Percentiles rank a stretch among this genome's conserved stretches.
Evolutionary conservation across 1,140 invertebrate species (phyloP).

Genomic region (Pristionchus pacificus): DNA sequence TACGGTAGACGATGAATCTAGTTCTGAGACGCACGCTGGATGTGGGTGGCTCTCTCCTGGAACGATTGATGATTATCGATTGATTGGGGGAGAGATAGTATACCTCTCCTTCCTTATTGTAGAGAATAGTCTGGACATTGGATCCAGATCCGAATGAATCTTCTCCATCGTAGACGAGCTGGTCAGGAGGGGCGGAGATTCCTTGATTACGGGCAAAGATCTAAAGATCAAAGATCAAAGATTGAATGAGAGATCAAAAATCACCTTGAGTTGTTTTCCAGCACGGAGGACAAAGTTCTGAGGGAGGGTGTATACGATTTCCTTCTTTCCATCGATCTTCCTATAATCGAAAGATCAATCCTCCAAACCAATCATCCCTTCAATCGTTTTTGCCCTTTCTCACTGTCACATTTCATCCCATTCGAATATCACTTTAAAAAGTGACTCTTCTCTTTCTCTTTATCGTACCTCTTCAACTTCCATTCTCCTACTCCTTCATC

Average conservation of each 20-base stretch:
- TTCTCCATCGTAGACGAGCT: constrained; percentile 55
- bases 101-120: constrained; percentile 55
- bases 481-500: constrained; percentile 55
- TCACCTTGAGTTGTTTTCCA: constrained; percentile 50
- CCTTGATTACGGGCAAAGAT: constrained; percentile 54
- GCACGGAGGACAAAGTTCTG: constrained; percentile 50
- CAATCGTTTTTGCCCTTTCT: too few species aligned
- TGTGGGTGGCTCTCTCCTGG: constrained; percentile 55
- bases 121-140: constrained; percentile 57
- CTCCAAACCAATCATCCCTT: too few species aligned
- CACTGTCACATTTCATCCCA: too few species aligned
- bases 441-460: background rate
- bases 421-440: too few species aligned
- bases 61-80: constrained; percentile 10
- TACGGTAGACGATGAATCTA: constrained; percentile 8
- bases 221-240: constrained; percentile 33
- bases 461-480: constrained; percentile 48
- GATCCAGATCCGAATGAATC: constrained; percentile 53
- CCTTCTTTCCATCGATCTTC: constrained; percentile 53
- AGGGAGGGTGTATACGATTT: constrained; percentile 55
- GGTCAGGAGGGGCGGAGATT: constrained; percentile 50
- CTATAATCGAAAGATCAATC: background rate
- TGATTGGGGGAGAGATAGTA: too few species aligned
- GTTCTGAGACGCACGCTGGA: constrained; percentile 44
- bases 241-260: background rate